Percentiles rank a stretch among this genome's conserved stretches.
Conservation (phyloP, 2,888 invertebrate genomes). For the Conchocele bisecta region DNA sequence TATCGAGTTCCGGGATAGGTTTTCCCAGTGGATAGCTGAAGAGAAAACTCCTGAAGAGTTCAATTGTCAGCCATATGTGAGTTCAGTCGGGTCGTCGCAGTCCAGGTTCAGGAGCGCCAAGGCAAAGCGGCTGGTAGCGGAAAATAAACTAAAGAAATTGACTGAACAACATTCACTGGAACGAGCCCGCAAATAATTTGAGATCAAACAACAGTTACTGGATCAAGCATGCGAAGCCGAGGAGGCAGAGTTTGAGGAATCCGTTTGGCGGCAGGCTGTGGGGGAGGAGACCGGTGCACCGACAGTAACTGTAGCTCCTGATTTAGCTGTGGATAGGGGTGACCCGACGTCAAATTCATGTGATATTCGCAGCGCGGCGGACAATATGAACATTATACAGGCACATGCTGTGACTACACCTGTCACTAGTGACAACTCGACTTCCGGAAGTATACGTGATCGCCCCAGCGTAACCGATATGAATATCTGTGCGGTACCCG, state of each 20-base stretch:
- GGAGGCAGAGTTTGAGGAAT: conserved; percentile 4
- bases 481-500: no score
- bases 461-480: no score
- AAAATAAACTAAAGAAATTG: conserved; percentile 12
- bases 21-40: conserved; percentile 4
- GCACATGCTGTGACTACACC: no score
- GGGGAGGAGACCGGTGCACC: background rate
- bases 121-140: conserved; percentile 15
- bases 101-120: background rate
- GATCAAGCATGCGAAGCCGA: conserved; percentile 11
- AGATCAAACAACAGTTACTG: conserved; percentile 8
- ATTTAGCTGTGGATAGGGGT: no score
- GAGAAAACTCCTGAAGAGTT: background rate
- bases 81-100: background rate
- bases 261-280: conserved; percentile 12
- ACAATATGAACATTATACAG: no score
- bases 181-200: conserved; percentile 5
- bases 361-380: no score
- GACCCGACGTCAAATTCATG: no score
- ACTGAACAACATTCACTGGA: conserved; percentile 2
- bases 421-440: no score
- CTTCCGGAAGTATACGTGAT: background rate
- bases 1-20: background rate
- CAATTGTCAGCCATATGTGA: no score
- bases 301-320: no score